A percentile compares a stretch with the other conserved stretches of the same genome.
Conservation (phyloP, 1,140 invertebrate species). For the Chlorops oryzae region DNA sequence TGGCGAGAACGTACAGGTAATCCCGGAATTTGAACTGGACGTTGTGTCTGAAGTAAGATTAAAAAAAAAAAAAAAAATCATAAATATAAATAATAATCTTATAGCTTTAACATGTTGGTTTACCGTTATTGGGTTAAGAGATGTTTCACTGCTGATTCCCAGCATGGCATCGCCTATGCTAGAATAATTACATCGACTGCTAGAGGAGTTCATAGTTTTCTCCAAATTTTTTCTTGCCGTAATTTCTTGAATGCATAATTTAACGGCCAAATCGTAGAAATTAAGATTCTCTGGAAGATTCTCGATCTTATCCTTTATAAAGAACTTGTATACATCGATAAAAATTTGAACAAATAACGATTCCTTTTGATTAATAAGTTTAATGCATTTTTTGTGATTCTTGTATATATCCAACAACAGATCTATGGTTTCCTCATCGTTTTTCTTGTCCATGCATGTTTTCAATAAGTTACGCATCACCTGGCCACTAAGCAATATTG, state of each 20-base stretch:
- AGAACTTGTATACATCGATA: conserved; percentile 22
- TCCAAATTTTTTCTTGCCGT: conserved; percentile 13
- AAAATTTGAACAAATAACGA: conserved; percentile 16
- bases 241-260: conserved; percentile 45
- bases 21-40: neutral
- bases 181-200: too few relatives aligned
- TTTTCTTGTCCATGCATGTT: conserved; percentile 5
- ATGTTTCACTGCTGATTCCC: too few relatives aligned
- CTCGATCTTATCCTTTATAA: conserved; percentile 19
- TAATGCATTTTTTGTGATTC: conserved; percentile 21
- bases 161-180: too few relatives aligned
- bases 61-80: neutral
- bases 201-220: conserved; percentile 3
- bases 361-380: conserved; percentile 24
- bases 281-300: conserved; percentile 38
- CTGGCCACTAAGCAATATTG: conserved; percentile 16
- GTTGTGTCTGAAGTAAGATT: neutral
- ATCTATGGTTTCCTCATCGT: conserved; percentile 16
- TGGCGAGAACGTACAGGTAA: too few relatives aligned
- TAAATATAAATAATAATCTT: neutral
- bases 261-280: conserved; percentile 45
- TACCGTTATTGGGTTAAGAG: too few relatives aligned
- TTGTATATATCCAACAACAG: conserved; percentile 26
- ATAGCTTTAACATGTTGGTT: neutral
- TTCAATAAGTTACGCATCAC: conserved; percentile 16